Conservation (phyloP, 2,797 vertebrate species). For the Borostomias antarcticus region DNA sequence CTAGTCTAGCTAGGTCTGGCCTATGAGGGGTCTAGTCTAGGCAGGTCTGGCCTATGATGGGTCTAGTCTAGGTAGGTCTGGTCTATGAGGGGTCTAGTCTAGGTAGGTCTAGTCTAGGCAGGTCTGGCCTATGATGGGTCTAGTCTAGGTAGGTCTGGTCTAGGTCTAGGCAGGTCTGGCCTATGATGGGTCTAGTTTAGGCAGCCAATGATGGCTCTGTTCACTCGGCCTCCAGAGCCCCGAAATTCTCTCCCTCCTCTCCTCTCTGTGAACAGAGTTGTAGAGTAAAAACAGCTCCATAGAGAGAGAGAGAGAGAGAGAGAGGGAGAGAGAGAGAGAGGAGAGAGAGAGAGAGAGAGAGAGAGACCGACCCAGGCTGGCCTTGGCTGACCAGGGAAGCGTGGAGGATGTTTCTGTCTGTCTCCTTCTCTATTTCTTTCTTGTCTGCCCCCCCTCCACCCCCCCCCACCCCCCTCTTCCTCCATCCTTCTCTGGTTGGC, state of each 20-base stretch:
- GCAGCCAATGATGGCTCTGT: slow-evolving; percentile 55
- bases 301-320: slow-evolving; percentile 47
- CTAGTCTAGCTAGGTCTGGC: no score
- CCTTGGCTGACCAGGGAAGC: slow-evolving; percentile 32
- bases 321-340: no score
- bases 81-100: no score
- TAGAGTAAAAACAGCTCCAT: slow-evolving; percentile 41
- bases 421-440: slow-evolving; percentile 7
- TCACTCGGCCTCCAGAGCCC: slow-evolving; percentile 49
- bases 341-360: no score
- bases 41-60: no score
- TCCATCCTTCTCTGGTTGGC: slow-evolving; percentile 17
- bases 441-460: neutral
- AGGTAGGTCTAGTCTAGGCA: no score
- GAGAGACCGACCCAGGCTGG: neutral
- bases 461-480: neutral
- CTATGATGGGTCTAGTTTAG: no score
- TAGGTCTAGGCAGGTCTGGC: no score
- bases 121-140: no score
- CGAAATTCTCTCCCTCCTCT: slow-evolving; percentile 16
- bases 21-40: no score
- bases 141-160: no score
- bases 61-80: no score
- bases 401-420: slow-evolving; percentile 55
- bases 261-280: slow-evolving; percentile 44